Base-by-base conservation (phyloP, 2,797 vertebrate species). In the Bovichtus variegatus region DNA sequence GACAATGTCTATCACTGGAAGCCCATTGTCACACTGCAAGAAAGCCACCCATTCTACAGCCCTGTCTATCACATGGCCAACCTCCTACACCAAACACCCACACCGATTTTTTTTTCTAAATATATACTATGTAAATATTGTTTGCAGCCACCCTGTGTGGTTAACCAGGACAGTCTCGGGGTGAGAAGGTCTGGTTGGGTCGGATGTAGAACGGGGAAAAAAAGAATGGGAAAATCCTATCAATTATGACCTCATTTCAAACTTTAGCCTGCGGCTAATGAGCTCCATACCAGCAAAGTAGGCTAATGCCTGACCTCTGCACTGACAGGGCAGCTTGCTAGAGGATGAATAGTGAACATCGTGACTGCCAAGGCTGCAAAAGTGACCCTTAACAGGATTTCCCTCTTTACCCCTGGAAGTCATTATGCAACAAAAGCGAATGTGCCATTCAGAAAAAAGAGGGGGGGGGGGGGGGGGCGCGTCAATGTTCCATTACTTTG, bases 251-350 rank as follows among this genome's bases (percentile, higher is more conserved):
- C 89, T 91, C 31, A 86, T 89, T 91, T 85, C 78, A 85, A 90
- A 91, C 72, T 77, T 82, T 57, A 73, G 82, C 92, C 90, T 74
- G 59, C 44, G 61, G 92, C 87, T 60, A 83, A 84, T 88, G 65
- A 85, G 85, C 79, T 77, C 76, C 80, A 90, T 71, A 76, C 46
- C 74, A 85, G 73, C 64, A 83, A 93, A 93, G 82, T 92, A 89
- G 92, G 93, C 82, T 93, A 95, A 94, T 88, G 92, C 76, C 84
- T 89, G 88, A 93, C 90, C 91, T 74, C 49, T 74, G 70, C 47
- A n/a, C 78, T 73, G 41, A 46, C 74, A 76, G 59, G 59, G 47
- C 72, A 78, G 53, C 71, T 53, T 46, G 63, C 50, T 79, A 66
- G 79, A 51, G 53, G 44, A 67, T 83, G 64, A 84, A 82, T 47